Percentiles rank a stretch among this genome's conserved stretches.
phyloP scores from a whole-genome alignment of 2,888 invertebrate genomes.

The Lasioglossum villosulum region DNA sequence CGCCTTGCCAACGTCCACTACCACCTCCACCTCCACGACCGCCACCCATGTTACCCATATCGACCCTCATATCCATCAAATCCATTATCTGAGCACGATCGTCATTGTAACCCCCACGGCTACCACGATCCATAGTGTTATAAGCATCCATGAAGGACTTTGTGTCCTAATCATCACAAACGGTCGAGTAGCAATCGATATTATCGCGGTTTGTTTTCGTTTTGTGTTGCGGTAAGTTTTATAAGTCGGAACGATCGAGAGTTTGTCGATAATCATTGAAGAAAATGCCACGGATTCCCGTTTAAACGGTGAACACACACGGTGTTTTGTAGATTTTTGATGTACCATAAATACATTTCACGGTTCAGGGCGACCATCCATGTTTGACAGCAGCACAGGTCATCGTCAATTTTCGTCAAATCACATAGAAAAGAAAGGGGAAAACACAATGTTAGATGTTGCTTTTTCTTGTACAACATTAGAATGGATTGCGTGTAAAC shows the following conservation, averaged over 20 bases:
- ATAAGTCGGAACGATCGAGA: slow-evolving; percentile 29
- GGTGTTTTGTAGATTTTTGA: slow-evolving; percentile 66
- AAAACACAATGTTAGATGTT: slow-evolving; percentile 84
- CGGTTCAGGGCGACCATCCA: slow-evolving; percentile 83
- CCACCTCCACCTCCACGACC: slow-evolving; percentile 83
- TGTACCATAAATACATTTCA: slow-evolving; percentile 79
- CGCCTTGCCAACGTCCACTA: slow-evolving; percentile 83
- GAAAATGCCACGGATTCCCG: slow-evolving; percentile 58
- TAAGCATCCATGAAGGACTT: slow-evolving; percentile 85
- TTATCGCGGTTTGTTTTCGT: slow-evolving; percentile 7
- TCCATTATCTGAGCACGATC: slow-evolving; percentile 84
- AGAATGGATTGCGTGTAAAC: slow-evolving; percentile 61
- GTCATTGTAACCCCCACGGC: slow-evolving; percentile 83
- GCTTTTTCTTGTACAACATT: slow-evolving; percentile 54
- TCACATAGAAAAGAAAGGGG: slow-evolving; percentile 85
- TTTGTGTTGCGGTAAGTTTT: slow-evolving; percentile 9
- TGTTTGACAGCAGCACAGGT: slow-evolving; percentile 84
- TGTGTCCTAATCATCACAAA: slow-evolving; percentile 80
- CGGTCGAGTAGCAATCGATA: slow-evolving; percentile 7
- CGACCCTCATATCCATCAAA: slow-evolving; percentile 84
- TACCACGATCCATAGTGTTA: slow-evolving; percentile 83
- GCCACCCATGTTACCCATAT: slow-evolving; percentile 81
- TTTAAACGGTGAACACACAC: slow-evolving; percentile 64
- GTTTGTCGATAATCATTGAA: slow-evolving; percentile 57
- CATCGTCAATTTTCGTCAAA: slow-evolving; percentile 85